phyloP scores from a whole-genome alignment of 1,140 invertebrate genomes.

The Drosophila watanabei region DNA sequence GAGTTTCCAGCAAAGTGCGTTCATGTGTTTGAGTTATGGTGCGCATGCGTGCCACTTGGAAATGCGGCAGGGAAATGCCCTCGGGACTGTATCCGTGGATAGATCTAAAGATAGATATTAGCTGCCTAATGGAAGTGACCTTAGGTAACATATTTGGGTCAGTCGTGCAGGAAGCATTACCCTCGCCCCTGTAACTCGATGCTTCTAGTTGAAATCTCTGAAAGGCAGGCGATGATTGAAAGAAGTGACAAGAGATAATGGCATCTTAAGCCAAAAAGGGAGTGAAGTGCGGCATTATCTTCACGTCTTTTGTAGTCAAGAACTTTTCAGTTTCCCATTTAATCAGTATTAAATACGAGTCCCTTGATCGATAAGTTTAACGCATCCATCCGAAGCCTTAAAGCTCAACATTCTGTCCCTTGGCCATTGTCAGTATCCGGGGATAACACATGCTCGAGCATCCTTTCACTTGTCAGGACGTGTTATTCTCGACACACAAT shows the following conservation, averaged over 20 bases:
- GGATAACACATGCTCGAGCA: slow-evolving; percentile 41
- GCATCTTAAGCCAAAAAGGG: neutral
- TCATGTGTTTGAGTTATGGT: slow-evolving; percentile 79
- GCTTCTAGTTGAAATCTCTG: neutral
- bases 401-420: slow-evolving; percentile 10
- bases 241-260: slow-evolving; percentile 16
- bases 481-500: slow-evolving; percentile 51
- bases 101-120: slow-evolving; percentile 27
- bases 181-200: slow-evolving; percentile 6
- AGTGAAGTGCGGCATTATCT: neutral
- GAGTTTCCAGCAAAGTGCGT: slow-evolving; percentile 71
- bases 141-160: slow-evolving; percentile 45
- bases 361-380: neutral
- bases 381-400: slow-evolving; percentile 3
- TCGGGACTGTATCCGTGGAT: slow-evolving; percentile 20
- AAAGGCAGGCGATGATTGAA: neutral
- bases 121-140: slow-evolving; percentile 37
- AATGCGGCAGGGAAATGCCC: slow-evolving; percentile 42
- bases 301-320: neutral
- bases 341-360: neutral
- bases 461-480: slow-evolving; percentile 76
- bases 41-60: slow-evolving; percentile 73
- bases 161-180: slow-evolving; percentile 35
- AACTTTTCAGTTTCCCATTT: neutral
- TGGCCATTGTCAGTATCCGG: slow-evolving; percentile 25